Evolutionary conservation across 35 echinoderm and acorn worm species (phyloP).

Genomic region (Nesometra sesokonis): DNA sequence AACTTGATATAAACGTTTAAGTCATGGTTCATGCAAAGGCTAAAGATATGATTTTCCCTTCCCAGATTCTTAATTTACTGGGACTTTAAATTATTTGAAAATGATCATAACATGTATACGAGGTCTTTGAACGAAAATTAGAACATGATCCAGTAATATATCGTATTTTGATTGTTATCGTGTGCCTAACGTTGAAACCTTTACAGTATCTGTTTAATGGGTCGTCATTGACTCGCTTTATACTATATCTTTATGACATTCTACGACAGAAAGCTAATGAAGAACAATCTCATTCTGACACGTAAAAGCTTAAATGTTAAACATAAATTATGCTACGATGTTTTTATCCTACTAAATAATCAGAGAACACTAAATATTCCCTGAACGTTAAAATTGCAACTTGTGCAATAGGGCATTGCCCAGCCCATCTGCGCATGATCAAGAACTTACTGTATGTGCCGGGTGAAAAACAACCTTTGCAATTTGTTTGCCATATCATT

Average conservation of each 20-base stretch:
- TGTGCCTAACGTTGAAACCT: neutral
- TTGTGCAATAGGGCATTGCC: no score
- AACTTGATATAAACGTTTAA: no score
- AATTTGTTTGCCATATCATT: neutral
- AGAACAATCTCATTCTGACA: neutral
- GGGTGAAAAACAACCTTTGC: no score
- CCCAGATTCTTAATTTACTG: neutral
- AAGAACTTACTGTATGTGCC: no score
- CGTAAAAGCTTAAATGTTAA: neutral
- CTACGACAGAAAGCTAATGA: neutral
- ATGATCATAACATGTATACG: neutral
- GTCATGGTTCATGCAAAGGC: no score
- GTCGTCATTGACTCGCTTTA: neutral
- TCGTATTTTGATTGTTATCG: neutral
- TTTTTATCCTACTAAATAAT: neutral
- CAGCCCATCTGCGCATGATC: neutral
- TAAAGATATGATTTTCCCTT: neutral
- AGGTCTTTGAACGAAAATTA: neutral
- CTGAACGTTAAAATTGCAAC: no score
- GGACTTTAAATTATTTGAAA: neutral
- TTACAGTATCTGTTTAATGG: neutral
- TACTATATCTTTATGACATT: neutral
- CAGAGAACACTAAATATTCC: neutral
- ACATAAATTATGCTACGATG: neutral
- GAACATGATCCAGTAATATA: neutral